Conservation (phyloP, 2,797 vertebrate species). For the Enteromius unitaeniatus region DNA sequence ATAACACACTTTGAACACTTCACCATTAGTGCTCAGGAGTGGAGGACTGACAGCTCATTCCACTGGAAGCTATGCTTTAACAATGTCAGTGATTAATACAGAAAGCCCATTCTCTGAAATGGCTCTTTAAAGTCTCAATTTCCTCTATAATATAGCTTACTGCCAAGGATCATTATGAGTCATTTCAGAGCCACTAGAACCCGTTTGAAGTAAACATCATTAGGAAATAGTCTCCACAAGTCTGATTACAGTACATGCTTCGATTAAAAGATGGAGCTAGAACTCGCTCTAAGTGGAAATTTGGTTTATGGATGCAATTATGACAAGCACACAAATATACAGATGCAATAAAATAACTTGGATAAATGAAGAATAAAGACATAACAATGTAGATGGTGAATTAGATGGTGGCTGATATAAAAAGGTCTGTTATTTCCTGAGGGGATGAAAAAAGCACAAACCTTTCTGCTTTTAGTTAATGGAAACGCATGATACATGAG, state of each 20-base stretch:
- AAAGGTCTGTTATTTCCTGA: neutral
- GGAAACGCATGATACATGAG: neutral
- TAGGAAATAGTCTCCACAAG: slow-evolving; percentile 34
- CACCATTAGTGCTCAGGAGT: slow-evolving; percentile 45
- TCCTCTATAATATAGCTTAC: slow-evolving; percentile 42
- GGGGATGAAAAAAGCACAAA: neutral
- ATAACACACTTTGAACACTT: slow-evolving; percentile 54
- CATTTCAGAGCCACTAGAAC: slow-evolving; percentile 38
- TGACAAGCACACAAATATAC: slow-evolving; percentile 22
- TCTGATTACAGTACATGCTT: slow-evolving; percentile 39
- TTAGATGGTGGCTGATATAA: slow-evolving; percentile 1
- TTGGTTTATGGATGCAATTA: slow-evolving; percentile 37
- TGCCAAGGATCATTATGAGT: slow-evolving; percentile 50
- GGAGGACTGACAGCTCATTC: slow-evolving; percentile 50
- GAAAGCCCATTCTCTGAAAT: slow-evolving; percentile 55
- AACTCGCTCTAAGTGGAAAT: slow-evolving; percentile 24
- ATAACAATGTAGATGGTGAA: neutral
- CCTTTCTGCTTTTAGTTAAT: neutral
- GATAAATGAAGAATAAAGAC: neutral
- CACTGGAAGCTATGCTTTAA: slow-evolving; percentile 62
- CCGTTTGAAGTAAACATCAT: slow-evolving; percentile 48
- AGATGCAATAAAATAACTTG: neutral
- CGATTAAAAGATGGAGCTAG: slow-evolving; percentile 32
- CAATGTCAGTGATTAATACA: slow-evolving; percentile 60
- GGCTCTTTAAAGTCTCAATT: slow-evolving; percentile 53